A percentile compares a stretch with the other conserved stretches of the same genome.
Evolutionary conservation across 2,888 invertebrate genomes (phyloP).

Genomic region (Lissonota sp.): DNA sequence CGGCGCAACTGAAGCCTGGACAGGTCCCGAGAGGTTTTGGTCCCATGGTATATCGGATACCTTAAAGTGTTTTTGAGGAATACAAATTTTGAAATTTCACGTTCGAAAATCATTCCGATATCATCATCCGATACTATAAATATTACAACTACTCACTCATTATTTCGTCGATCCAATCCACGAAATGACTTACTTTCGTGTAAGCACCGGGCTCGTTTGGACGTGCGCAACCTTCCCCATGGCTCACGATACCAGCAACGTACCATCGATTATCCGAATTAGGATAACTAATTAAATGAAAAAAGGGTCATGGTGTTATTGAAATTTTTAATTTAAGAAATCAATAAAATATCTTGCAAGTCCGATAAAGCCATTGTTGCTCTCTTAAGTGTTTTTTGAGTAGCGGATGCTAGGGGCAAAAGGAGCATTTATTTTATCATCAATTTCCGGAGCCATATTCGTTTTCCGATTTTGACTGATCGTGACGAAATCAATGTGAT

Average conservation of each 20-base stretch:
- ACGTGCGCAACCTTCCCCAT: constrained; percentile 94
- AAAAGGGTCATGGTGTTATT: too few relatives aligned
- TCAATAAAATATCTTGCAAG: too few relatives aligned
- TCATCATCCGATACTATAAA: neutral
- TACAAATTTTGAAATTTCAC: neutral
- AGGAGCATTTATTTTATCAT: too few relatives aligned
- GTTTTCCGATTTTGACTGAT: too few relatives aligned
- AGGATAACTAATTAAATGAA: constrained; percentile 84
- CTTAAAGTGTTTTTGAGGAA: constrained; percentile 14
- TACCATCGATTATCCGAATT: constrained; percentile 89
- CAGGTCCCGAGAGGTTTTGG: constrained; percentile 87
- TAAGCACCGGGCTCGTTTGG: constrained; percentile 93
- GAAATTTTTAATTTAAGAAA: too few relatives aligned
- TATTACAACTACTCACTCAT: constrained; percentile 84
- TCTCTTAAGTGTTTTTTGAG: too few relatives aligned
- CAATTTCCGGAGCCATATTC: too few relatives aligned
- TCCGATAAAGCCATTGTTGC: too few relatives aligned
- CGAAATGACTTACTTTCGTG: constrained; percentile 90
- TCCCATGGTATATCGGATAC: neutral
- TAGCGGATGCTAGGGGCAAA: too few relatives aligned
- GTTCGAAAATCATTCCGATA: neutral
- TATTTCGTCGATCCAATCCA: constrained; percentile 90
- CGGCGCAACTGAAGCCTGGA: constrained; percentile 90
- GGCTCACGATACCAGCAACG: constrained; percentile 93
- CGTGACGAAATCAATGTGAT: too few relatives aligned